Percentiles rank a stretch among this genome's conserved stretches.
phyloP scores from a whole-genome alignment of 2,797 vertebrate species.

The Phalanger gymnotis region DNA sequence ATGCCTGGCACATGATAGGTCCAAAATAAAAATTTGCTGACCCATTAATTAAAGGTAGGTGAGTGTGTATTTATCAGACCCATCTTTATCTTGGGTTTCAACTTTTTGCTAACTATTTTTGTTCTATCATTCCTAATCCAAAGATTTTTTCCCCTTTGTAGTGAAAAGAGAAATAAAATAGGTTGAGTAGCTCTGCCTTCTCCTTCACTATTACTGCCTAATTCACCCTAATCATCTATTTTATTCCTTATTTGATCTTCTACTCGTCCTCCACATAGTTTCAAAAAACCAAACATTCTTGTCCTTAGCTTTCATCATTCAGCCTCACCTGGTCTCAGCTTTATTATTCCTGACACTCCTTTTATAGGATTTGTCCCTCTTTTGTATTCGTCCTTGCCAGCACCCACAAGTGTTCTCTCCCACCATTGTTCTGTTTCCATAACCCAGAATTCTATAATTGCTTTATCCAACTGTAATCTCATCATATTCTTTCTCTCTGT shows the following conservation, averaged over 20 bases:
- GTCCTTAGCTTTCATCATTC: not conserved
- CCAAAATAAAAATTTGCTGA: not conserved
- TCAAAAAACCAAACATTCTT: not conserved
- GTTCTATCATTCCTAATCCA: not conserved
- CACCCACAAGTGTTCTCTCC: not conserved
- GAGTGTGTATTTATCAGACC: not conserved
- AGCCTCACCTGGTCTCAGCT: not conserved
- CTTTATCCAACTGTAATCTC: not conserved
- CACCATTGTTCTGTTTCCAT: not conserved
- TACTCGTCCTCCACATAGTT: not conserved
- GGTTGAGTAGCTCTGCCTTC: not conserved
- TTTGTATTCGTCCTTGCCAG: not conserved
- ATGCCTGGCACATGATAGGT: not conserved
- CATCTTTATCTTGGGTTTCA: not conserved
- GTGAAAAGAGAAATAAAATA: not conserved
- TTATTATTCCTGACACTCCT: not conserved
- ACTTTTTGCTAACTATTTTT: not conserved
- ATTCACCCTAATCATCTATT: not conserved
- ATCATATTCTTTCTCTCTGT: not conserved
- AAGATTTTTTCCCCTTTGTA: not conserved
- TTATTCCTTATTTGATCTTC: not conserved
- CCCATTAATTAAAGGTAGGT: not conserved
- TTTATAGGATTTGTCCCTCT: not conserved
- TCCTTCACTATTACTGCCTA: not conserved
- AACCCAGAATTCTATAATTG: not conserved